Evolutionary conservation across 2,113 vertebrate species (phyloP), one percentile per base, ranked within the genome.

Genomic region (Brachionichthys hirsutus): DNA sequence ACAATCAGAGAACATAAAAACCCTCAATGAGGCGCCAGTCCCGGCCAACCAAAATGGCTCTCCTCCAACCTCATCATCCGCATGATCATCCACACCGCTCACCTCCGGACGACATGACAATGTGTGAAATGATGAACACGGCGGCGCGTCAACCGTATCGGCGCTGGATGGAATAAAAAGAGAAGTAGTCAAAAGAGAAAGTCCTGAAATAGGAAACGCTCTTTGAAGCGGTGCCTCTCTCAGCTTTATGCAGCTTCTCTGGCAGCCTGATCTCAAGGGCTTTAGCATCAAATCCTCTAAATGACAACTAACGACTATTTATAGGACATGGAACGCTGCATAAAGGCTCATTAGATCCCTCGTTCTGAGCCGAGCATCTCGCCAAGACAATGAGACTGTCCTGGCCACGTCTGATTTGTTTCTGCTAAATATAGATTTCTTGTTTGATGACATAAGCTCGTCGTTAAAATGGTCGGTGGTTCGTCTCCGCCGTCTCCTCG

Each of bases 271-370:
- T 78, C 85, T 77, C 78, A 38, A 44, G 75, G 62, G 79, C 55
- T 83, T 87, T 78, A 69, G 54, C 16, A 69, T 79, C 77, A 68
- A 78, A 82, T 78, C 80, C 67, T 66, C 68, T 78, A 81, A 62
- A 50, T 76, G 87, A 86, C 83, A 82, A 78, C 57, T 22, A 43
- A 61, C 22, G 58, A 17, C 72, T 87, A 87, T 86, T 81, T 83
- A 72, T 83, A 86, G 69, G 10, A 2, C 9, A 12, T 22, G 54
- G 51, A 67, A 35, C 62, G 74, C 78, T 77, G 63, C 69, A 80
- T 73, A 73, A 85, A 70, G 56, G 70, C 75, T 60, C 74, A 74
- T 82, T 77, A 76, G 71, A 78, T 82, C 72, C 53, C 12, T 80
- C 62, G 9, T 22, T 72, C 51, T 34, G 36, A 76, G 76, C 44